phyloP scores from a whole-genome alignment of 2,797 vertebrate genomes.

The Melanotaenia maccullochi region DNA sequence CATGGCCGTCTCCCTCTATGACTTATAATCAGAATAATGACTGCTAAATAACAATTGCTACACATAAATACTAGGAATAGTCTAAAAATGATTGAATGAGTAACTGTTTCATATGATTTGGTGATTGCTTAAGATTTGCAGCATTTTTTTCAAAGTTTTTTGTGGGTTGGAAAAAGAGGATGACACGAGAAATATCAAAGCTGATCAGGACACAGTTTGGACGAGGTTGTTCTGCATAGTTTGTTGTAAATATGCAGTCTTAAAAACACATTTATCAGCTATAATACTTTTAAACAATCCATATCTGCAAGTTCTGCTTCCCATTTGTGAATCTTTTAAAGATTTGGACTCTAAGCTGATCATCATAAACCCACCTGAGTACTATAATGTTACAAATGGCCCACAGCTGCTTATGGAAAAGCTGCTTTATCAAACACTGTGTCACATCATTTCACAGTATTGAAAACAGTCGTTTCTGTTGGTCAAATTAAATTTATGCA shows the following conservation, averaged over 20 bases:
- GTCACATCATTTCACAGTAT: constrained; percentile 18
- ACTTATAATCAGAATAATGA: constrained; percentile 25
- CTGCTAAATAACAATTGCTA: constrained; percentile 6
- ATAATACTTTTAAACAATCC: too few species aligned
- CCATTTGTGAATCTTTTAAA: constrained; percentile 7
- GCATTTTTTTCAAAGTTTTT: not conserved
- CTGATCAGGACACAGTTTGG: not conserved
- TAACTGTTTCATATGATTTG: not conserved
- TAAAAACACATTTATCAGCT: not conserved
- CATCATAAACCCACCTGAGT: constrained; percentile 19
- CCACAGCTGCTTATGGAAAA: constrained; percentile 1
- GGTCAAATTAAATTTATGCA: constrained; percentile 25
- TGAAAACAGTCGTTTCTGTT: constrained; percentile 11
- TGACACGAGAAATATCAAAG: not conserved
- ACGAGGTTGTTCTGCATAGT: not conserved
- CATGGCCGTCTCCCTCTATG: constrained; percentile 19
- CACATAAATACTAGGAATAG: constrained; percentile 6
- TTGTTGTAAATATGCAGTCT: not conserved
- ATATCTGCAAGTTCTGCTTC: not conserved
- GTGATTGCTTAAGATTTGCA: not conserved
- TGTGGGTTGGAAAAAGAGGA: not conserved
- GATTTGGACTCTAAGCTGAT: not conserved
- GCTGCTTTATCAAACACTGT: constrained; percentile 7
- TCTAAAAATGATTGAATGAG: not conserved
- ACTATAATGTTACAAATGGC: not conserved